A percentile compares a stretch with the other conserved stretches of the same genome.
Evolutionary conservation across 2,113 vertebrate genomes (phyloP).

Genomic region (Leucopsar rothschildi): DNA sequence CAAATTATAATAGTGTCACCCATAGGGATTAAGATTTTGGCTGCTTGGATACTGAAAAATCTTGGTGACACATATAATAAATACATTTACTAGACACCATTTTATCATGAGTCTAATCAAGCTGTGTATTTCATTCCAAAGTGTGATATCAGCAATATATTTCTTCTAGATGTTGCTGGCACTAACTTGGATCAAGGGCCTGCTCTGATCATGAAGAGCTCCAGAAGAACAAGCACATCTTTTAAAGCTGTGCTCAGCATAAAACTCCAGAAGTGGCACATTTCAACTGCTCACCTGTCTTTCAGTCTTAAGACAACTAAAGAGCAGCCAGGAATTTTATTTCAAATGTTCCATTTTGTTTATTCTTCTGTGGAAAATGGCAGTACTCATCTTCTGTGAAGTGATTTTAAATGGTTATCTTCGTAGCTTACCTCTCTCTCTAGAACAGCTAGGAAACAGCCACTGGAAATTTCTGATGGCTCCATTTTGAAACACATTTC

Average conservation of each 20-base stretch:
- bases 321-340: not conserved
- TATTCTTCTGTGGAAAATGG: not conserved
- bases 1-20: not conserved
- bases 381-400: not conserved
- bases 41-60: not conserved
- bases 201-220: not conserved
- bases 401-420: not conserved
- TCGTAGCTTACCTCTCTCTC: slow-evolving; percentile 77
- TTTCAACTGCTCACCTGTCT: not conserved
- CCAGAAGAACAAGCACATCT: not conserved
- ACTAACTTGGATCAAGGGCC: not conserved
- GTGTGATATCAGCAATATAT: not conserved
- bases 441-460: slow-evolving; percentile 88
- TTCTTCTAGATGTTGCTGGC: not conserved
- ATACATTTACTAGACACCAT: not conserved
- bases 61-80: not conserved
- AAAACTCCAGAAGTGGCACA: not conserved
- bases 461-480: slow-evolving; percentile 80
- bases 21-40: not conserved
- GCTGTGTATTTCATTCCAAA: not conserved
- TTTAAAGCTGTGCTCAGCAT: not conserved
- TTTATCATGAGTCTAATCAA: not conserved
- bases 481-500: slow-evolving; percentile 80
- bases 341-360: not conserved
- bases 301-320: not conserved